Base-by-base conservation (phyloP, 2,113 vertebrate genomes). In the Salvelinus namaycush region DNA sequence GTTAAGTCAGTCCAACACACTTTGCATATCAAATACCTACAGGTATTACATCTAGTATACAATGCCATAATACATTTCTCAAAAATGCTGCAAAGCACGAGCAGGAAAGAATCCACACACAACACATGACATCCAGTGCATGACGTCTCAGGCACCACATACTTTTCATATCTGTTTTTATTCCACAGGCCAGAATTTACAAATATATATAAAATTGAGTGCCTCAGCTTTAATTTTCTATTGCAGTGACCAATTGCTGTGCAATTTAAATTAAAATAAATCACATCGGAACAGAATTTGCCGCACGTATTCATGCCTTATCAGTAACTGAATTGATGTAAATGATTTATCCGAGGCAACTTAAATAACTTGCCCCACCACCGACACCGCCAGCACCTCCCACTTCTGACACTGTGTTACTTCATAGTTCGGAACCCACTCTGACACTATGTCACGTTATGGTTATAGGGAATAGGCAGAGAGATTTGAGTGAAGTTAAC, bases 231-330 rank as follows among this genome's bases (percentile, higher is more conserved):
- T 95, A 94, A 96, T 96, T 96, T 96, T 96, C 94, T 87, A 93
- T 94, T 1, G 91, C 94, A 93, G 90, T 97, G 96, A 97, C 96
- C 96, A 95, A 87, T 96, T 92, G 91, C 92, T 94, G 94, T 95
- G 90, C 83, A 92, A 93, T 95, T 95, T 95, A 95, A 96, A 97
- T 96, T 96, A 96, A 95, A 96, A 96, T 95, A 94, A 97, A 97
- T 97, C 95, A 95, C 91, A 89, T 93, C 89, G 91, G 91, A 93
- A 92, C 92, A 93, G 90, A 95, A 94, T 89, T 92, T 87, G 83
- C 93, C 90, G 90, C 95, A 94, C 92, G 90, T 89, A 94, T 95
- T 95, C 94, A 96, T 94, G 95, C 95, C 93, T 96, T 95, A 95
- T 95, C 95, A 94, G 94, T 93, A 94, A 93, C 90, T 69, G 95